These are phyloP conservation scores for Alfaro cultratus DNA, from an alignment of 2,797 vertebrate species.

Conservation along the genomic window DNA sequence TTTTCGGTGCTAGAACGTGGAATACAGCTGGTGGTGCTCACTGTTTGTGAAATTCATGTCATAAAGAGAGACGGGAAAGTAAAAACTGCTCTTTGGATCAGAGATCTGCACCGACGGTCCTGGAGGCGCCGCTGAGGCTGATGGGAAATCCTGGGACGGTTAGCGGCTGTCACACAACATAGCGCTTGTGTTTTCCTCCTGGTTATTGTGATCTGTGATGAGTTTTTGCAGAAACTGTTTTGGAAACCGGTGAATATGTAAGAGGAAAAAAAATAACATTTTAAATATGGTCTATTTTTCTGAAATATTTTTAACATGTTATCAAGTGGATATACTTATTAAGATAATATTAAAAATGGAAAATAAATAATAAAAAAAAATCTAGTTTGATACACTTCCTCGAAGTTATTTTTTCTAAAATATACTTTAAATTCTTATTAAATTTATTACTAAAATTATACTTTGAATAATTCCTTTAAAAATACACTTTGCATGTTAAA, in stretches of 20 bases:
- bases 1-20: not conserved
- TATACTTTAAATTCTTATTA: too few relatives aligned
- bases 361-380: not conserved
- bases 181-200: not conserved
- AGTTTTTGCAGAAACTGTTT: not conserved
- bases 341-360: not conserved
- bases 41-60: not conserved
- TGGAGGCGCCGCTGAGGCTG: not conserved
- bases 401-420: too few relatives aligned
- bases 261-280: not conserved
- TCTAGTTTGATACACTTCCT: too few relatives aligned
- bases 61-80: not conserved
- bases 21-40: not conserved
- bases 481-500: too few relatives aligned
- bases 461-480: too few relatives aligned
- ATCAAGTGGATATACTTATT: too few relatives aligned
- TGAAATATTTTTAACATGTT: too few relatives aligned
- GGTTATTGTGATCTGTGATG: not conserved
- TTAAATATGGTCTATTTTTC: too few relatives aligned
- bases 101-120: not conserved
- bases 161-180: not conserved
- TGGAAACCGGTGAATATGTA: not conserved
- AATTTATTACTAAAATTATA: too few relatives aligned
- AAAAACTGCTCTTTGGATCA: not conserved
- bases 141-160: not conserved